Percentiles rank a stretch among this genome's conserved stretches.
Conservation (phyloP, 2,888 invertebrate species). For the Cheilosia variabilis region DNA sequence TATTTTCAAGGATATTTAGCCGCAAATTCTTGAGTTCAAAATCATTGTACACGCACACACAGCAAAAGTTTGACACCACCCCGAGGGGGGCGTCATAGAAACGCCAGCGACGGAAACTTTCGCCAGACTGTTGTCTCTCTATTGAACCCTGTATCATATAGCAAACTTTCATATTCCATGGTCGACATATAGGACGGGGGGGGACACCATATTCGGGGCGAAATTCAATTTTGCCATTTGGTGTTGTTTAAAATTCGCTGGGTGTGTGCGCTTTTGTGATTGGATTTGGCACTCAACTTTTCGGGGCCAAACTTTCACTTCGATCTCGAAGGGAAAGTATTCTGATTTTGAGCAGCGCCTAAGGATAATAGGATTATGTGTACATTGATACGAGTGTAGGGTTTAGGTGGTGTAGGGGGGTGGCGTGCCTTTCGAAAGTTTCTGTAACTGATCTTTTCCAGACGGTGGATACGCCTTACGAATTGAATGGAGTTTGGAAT, state of each 20-base stretch:
- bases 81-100: not conserved
- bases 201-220: conserved; percentile 5
- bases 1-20: conserved; percentile 56
- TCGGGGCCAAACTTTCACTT: conserved; percentile 39
- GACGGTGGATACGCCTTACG: too few species aligned
- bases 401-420: too few species aligned
- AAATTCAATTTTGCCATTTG: conserved; percentile 60
- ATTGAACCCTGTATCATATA: not conserved
- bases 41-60: conserved; percentile 11
- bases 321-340: not conserved
- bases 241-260: conserved; percentile 61
- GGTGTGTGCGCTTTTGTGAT: conserved; percentile 61
- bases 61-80: conserved; percentile 30
- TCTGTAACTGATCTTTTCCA: too few species aligned
- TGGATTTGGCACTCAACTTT: conserved; percentile 49
- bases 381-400: not conserved
- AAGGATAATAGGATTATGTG: not conserved
- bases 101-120: conserved; percentile 8
- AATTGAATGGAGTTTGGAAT: not conserved
- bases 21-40: conserved; percentile 40
- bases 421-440: too few species aligned
- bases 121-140: conserved; percentile 17
- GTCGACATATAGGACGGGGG: not conserved
- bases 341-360: not conserved
- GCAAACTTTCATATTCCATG: conserved; percentile 14